phyloP scores from a whole-genome alignment of 2,888 invertebrate genomes.

The Odontocerum albicorne region DNA sequence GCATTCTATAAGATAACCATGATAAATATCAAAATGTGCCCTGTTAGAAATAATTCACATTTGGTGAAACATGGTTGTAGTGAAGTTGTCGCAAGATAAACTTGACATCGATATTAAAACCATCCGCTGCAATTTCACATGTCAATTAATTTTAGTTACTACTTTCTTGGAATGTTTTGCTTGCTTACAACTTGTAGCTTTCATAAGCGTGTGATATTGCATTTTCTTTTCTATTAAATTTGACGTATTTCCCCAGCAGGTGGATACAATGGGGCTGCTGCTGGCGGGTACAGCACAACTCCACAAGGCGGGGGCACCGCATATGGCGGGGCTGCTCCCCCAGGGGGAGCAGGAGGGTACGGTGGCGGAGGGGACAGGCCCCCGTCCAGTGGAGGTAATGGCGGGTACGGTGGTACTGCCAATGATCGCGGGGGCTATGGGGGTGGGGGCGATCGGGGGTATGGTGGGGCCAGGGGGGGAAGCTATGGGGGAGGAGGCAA shows the following conservation, averaged over 20 bases:
- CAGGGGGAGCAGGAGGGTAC: conserved; percentile 42
- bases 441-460: conserved; percentile 51
- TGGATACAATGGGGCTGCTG: conserved; percentile 26
- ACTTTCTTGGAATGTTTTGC: too few relatives aligned
- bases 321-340: conserved; percentile 44
- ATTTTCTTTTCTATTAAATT: not conserved
- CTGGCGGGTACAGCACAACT: conserved; percentile 40
- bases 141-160: too few relatives aligned
- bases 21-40: too few relatives aligned
- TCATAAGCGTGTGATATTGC: too few relatives aligned
- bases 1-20: too few relatives aligned
- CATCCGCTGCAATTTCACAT: too few relatives aligned
- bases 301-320: conserved; percentile 38
- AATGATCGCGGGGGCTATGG: conserved; percentile 50
- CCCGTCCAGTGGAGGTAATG: conserved; percentile 44
- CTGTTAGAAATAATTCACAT: too few relatives aligned
- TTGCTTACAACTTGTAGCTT: too few relatives aligned
- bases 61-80: too few relatives aligned
- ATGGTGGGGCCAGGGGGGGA: conserved; percentile 46
- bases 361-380: conserved; percentile 44
- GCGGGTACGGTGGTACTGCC: conserved; percentile 42
- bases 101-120: too few relatives aligned
- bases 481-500: conserved; percentile 40
- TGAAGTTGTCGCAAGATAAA: too few relatives aligned
- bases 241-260: conserved; percentile 8